phyloP scores from a whole-genome alignment of 1,140 invertebrate genomes.

The Drosophila biarmipes region DNA sequence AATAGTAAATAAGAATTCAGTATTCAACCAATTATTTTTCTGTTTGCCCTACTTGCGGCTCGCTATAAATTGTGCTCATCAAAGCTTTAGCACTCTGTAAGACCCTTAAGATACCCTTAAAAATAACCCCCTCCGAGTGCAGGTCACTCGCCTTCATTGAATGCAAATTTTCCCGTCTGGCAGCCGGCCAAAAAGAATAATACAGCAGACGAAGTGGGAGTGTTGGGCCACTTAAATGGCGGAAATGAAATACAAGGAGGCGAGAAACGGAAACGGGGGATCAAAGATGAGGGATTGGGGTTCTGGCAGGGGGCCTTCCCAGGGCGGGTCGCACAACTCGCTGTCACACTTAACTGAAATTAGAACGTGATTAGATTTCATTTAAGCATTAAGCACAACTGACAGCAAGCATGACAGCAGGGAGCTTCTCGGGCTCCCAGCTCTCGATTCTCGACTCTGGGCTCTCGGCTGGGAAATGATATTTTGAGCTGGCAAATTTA shows the following conservation, averaged over 20 bases:
- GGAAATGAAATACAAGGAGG: conserved; percentile 69
- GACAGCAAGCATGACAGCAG: conserved; percentile 71
- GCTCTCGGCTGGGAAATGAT: conserved; percentile 52
- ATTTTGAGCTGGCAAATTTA: conserved; percentile 73
- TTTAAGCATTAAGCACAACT: conserved; percentile 76
- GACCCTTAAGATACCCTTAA: neutral
- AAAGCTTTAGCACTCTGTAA: neutral
- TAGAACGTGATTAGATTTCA: conserved; percentile 82
- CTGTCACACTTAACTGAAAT: conserved; percentile 76
- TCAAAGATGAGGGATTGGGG: neutral
- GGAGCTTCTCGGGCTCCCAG: neutral
- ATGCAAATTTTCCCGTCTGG: conserved; percentile 57
- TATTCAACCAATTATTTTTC: neutral
- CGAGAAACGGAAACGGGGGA: conserved; percentile 32
- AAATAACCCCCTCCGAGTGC: neutral
- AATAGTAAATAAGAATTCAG: neutral
- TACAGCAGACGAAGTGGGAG: conserved; percentile 10
- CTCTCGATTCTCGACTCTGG: neutral
- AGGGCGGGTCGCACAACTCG: conserved; percentile 42
- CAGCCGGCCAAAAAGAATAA: conserved; percentile 37
- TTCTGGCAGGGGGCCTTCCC: neutral
- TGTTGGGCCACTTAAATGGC: conserved; percentile 49
- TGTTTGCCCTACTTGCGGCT: neutral
- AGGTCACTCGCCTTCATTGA: conserved; percentile 6
- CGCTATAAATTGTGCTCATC: neutral